These are phyloP conservation scores for Pyralis farinalis DNA, from an alignment of 2,888 invertebrate genomes.

Conservation along the genomic window DNA sequence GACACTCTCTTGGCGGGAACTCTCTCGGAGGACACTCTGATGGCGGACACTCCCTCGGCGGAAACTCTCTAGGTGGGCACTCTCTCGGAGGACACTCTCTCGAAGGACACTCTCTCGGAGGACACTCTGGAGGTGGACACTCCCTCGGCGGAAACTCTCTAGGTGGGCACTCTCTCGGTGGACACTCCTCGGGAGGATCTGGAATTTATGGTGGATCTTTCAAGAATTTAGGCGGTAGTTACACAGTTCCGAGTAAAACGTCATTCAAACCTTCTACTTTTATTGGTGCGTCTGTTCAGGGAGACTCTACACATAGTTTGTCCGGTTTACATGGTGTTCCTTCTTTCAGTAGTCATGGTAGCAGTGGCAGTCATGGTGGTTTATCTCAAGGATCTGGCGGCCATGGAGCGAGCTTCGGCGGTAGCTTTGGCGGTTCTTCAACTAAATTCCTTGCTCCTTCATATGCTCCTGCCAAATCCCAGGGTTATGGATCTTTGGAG, in stretches of 20 bases:
- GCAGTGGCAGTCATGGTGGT: slow-evolving; percentile 32
- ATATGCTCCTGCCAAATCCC: slow-evolving; percentile 51
- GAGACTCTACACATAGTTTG: slow-evolving; percentile 50
- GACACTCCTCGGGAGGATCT: slow-evolving; percentile 13
- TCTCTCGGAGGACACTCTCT: slow-evolving; percentile 24
- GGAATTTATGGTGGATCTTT: slow-evolving; percentile 40
- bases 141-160: slow-evolving; percentile 22
- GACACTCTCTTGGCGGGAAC: slow-evolving; percentile 18
- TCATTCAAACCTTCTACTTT: slow-evolving; percentile 72
- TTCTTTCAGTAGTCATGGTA: slow-evolving; percentile 40
- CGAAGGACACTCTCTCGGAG: slow-evolving; percentile 16
- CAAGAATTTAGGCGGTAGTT: slow-evolving; percentile 43
- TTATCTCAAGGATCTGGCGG: slow-evolving; percentile 39
- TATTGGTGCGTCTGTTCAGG: slow-evolving; percentile 59
- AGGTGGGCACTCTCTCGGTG: slow-evolving; percentile 24
- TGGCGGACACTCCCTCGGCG: slow-evolving; percentile 20
- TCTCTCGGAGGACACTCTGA: slow-evolving; percentile 22
- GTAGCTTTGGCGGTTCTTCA: slow-evolving; percentile 29
- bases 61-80: slow-evolving; percentile 25
- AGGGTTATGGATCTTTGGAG: slow-evolving; percentile 47
- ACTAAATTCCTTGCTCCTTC: slow-evolving; percentile 50
- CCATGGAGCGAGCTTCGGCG: slow-evolving; percentile 46
- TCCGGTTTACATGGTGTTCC: slow-evolving; percentile 48
- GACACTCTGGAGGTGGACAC: slow-evolving; percentile 21
- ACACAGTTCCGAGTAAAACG: slow-evolving; percentile 48